Evolutionary conservation across 2,113 vertebrate genomes (phyloP).

Genomic region (Okapia johnstoni): DNA sequence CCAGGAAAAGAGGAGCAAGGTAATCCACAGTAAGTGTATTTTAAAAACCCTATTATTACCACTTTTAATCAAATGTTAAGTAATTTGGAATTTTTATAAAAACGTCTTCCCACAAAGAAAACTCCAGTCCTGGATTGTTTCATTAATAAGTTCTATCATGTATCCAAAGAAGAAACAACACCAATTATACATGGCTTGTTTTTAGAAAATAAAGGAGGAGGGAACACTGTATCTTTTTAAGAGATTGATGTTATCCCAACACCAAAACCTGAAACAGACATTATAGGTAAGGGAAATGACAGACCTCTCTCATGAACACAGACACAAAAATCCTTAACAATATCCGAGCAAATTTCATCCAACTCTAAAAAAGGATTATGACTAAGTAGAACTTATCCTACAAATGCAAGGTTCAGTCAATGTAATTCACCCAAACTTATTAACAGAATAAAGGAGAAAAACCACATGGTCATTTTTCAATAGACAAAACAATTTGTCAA

Average conservation of each 20-base stretch:
- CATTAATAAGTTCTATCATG: background rate
- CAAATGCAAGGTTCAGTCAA: background rate
- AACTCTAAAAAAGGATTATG: background rate
- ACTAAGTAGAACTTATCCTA: background rate
- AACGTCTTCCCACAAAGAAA: background rate
- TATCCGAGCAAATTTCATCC: background rate
- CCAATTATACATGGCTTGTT: background rate
- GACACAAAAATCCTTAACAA: background rate
- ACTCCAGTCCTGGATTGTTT: background rate
- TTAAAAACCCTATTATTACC: background rate
- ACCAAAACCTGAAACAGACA: background rate
- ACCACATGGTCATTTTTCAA: background rate
- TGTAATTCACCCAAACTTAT: background rate
- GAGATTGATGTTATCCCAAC: background rate
- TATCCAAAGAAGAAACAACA: background rate
- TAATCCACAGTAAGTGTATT: background rate
- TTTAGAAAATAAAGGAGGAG: background rate
- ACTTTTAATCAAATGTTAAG: background rate
- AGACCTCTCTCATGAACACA: background rate
- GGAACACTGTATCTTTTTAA: background rate
- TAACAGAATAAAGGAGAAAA: slow-evolving; percentile 2
- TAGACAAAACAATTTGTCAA: background rate
- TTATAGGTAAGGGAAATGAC: background rate
- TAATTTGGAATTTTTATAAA: background rate
- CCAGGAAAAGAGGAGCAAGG: background rate